Conservation (phyloP, 2,113 vertebrate species). For the Ciconia maguari region DNA sequence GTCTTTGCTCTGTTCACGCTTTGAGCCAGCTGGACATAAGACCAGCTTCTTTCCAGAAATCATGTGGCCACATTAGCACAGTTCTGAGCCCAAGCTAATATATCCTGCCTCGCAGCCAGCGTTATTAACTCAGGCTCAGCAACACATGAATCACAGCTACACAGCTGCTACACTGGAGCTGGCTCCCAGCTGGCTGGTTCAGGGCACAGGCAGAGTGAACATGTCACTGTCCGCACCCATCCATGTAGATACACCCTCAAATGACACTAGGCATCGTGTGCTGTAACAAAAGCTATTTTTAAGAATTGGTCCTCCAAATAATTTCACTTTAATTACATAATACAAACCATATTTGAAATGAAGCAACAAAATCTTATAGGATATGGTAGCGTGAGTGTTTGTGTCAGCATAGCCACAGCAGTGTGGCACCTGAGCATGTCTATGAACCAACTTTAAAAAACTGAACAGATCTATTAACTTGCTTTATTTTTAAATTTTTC, state of each 20-base stretch:
- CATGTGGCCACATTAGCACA: not conserved
- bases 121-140: not conserved
- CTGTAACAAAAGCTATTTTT: not conserved
- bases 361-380: not conserved
- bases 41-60: conserved; percentile 16
- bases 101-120: not conserved
- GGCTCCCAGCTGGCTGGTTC: not conserved
- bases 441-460: not conserved
- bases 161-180: not conserved
- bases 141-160: rapidly evolving
- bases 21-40: not conserved
- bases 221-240: not conserved
- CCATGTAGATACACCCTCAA: not conserved
- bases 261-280: not conserved
- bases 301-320: not conserved
- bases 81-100: not conserved
- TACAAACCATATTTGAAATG: not conserved
- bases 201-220: not conserved
- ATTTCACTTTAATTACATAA: not conserved
- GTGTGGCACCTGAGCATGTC: not conserved
- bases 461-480: not conserved
- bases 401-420: not conserved
- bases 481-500: not conserved
- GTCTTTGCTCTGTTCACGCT: not conserved
- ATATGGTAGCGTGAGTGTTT: not conserved